A percentile compares a stretch with the other conserved stretches of the same genome.
Evolutionary conservation across 2,888 invertebrate species (phyloP).

Genomic region (Mimachlamys varia): DNA sequence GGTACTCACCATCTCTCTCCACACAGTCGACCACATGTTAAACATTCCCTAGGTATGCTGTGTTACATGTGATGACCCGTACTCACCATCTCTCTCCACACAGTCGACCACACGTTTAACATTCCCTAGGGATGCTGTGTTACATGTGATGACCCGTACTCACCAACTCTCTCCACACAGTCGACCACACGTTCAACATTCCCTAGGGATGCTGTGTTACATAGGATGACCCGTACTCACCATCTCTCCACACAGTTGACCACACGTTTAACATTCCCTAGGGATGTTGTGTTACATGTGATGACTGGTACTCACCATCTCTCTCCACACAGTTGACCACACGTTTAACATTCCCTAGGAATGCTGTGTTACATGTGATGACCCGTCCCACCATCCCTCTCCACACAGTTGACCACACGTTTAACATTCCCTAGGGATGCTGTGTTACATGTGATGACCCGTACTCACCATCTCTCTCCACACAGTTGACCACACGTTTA

Average conservation of each 20-base stretch:
- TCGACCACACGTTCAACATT: conserved; percentile 95
- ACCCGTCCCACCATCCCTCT: conserved; percentile 87
- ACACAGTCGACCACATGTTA: conserved; percentile 94
- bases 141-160: conserved; percentile 51
- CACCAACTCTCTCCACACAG: conserved; percentile 92
- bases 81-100: conserved; percentile 90
- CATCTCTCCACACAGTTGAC: conserved; percentile 93
- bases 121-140: no score
- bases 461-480: conserved; percentile 89
- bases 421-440: conserved; percentile 85
- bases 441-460: no score
- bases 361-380: no score
- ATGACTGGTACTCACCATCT: conserved; percentile 84
- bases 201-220: no score
- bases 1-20: conserved; percentile 88
- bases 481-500: conserved; percentile 94
- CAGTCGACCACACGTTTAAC: conserved; percentile 96
- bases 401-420: conserved; percentile 94
- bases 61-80: no score
- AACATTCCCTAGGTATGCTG: no score
- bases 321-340: conserved; percentile 95
- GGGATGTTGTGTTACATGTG: no score
- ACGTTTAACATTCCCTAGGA: conserved; percentile 88
- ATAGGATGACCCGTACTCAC: conserved; percentile 79
- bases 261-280: conserved; percentile 92